phyloP scores from a whole-genome alignment of 2,888 invertebrate genomes.

The Ephialtes manifestator region DNA sequence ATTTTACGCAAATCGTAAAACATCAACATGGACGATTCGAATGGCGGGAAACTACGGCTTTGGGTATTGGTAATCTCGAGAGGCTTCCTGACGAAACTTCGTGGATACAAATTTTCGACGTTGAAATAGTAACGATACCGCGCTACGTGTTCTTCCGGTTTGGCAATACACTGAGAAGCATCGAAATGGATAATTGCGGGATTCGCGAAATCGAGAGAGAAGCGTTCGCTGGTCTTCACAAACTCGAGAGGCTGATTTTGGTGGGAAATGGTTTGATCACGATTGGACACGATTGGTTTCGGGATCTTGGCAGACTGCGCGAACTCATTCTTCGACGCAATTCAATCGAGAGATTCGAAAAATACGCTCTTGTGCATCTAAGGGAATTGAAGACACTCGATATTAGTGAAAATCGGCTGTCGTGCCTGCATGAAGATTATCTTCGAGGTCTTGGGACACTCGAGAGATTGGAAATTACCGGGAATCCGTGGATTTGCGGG shows the following conservation, averaged over 20 bases:
- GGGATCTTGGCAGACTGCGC: slow-evolving; percentile 74
- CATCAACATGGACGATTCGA: slow-evolving; percentile 62
- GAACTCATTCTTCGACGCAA: slow-evolving; percentile 75
- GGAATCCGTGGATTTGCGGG: slow-evolving; percentile 77
- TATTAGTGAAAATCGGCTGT: slow-evolving; percentile 73
- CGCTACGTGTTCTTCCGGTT: slow-evolving; percentile 79
- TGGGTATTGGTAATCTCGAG: slow-evolving; percentile 69
- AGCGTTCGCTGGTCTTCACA: slow-evolving; percentile 79
- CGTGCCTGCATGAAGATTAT: slow-evolving; percentile 72
- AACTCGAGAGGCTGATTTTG: slow-evolving; percentile 74
- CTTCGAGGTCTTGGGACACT: slow-evolving; percentile 70
- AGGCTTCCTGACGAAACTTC: slow-evolving; percentile 76
- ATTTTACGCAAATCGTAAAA: slow-evolving; percentile 1
- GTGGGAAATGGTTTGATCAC: slow-evolving; percentile 73
- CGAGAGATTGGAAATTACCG: slow-evolving; percentile 71
- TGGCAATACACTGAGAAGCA: slow-evolving; percentile 77
- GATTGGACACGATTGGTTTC: slow-evolving; percentile 75
- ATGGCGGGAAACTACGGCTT: slow-evolving; percentile 63
- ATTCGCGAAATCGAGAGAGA: slow-evolving; percentile 74
- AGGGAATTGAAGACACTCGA: slow-evolving; percentile 73
- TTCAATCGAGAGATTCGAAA: slow-evolving; percentile 73
- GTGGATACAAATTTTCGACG: slow-evolving; percentile 76
- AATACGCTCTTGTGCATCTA: slow-evolving; percentile 71
- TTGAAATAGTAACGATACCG: slow-evolving; percentile 71
- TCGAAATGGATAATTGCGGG: slow-evolving; percentile 75